Evolutionary conservation across 1,140 invertebrate species (phyloP), one percentile per base, ranked within the genome.

Genomic region (Centruroides sculpturatus): DNA sequence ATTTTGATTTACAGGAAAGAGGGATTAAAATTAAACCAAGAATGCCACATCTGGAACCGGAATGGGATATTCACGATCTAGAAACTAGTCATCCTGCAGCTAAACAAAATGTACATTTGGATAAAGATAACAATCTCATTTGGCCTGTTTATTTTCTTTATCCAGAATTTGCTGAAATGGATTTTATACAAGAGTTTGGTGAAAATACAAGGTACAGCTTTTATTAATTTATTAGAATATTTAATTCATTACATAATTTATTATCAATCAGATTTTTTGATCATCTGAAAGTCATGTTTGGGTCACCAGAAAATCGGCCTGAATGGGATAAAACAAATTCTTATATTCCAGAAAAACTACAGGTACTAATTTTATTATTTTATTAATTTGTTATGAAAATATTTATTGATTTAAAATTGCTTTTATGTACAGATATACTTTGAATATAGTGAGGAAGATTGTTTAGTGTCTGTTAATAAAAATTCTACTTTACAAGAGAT

Each of bases 141-240:
- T 91, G 86, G 90, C 88, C 92, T 51, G 80, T 87, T 56, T 74
- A 87, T 49, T 83, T 94, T 67, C 74, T 88, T 13, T 94, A 92
- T 74, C 89, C 90, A 5, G 87, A 92, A 75, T 81, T 80, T 66
- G 72, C 78, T 59, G 79, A 82, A 57, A 82, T 81, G 60, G 86
- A 89, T 71, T 84, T 86, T 67, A 78, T 87, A 60, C 78, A 86
- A 71, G 75, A 81, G 63, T 86, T 90, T 66, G 74, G 81, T 60
- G 88, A 92, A 76, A 78, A 82, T 62, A 74, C 75, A n/a, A 78
- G 74, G 81, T 87, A 77, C 4, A 12, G 23, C 60, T 46, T 61
- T 9, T 65, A 71, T 68, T 55, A 56, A 59, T 76, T 56, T 74
- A 75, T 66, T 74, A 71, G 7, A 70, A 57, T 6, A 66, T 74